Percentiles rank a stretch among this genome's conserved stretches.
Evolutionary conservation across 1,140 invertebrate species (phyloP).

Genomic region (Drosophila navojoa): DNA sequence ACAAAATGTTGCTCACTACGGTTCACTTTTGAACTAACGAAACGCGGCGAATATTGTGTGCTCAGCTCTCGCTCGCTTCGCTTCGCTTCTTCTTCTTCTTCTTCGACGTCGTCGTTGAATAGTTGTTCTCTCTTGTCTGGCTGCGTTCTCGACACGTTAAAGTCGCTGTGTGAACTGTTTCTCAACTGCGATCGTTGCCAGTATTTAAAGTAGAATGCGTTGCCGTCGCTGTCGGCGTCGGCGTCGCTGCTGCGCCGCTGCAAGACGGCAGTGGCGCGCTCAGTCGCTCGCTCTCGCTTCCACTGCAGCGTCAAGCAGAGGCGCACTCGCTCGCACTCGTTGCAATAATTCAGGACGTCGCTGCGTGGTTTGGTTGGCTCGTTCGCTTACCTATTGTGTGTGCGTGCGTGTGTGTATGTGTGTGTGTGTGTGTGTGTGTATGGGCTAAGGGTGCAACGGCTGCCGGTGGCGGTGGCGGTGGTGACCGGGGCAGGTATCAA

Average conservation of each 20-base stretch:
- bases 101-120: too few relatives aligned
- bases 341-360: slow-evolving; percentile 41
- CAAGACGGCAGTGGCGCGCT: slow-evolving; percentile 22
- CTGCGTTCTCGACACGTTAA: slow-evolving; percentile 81
- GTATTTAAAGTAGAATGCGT: slow-evolving; percentile 83
- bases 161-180: slow-evolving; percentile 84
- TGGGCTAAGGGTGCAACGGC: slow-evolving; percentile 66
- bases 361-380: slow-evolving; percentile 71
- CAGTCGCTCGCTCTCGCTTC: slow-evolving; percentile 18
- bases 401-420: slow-evolving; percentile 20
- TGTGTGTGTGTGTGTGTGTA: slow-evolving; percentile 35
- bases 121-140: slow-evolving; percentile 9
- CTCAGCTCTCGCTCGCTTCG: slow-evolving; percentile 17
- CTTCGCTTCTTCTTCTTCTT: background rate
- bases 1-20: background rate
- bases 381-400: slow-evolving; percentile 61
- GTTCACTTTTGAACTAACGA: slow-evolving; percentile 15
- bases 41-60: slow-evolving; percentile 26
- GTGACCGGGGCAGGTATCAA: slow-evolving; percentile 73
- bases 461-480: slow-evolving; percentile 27
- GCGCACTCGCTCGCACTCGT: slow-evolving; percentile 36
- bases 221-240: slow-evolving; percentile 49
- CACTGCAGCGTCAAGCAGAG: background rate
- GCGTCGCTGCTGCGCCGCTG: slow-evolving; percentile 27
- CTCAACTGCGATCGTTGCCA: slow-evolving; percentile 82